Evolutionary conservation across 2,888 invertebrate genomes (phyloP).

Genomic region (Clivina fossor): DNA sequence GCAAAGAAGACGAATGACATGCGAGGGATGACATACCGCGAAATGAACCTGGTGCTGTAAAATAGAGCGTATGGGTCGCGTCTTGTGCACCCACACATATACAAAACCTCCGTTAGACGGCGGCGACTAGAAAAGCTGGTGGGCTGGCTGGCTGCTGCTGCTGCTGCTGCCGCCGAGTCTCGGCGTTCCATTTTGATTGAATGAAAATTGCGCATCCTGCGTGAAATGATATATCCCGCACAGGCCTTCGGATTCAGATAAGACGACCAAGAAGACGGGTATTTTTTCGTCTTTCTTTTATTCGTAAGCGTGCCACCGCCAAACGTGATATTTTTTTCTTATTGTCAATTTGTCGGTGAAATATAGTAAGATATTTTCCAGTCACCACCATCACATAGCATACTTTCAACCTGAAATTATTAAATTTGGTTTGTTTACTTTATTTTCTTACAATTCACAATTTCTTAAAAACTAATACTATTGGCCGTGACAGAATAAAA

Average conservation of each 20-base stretch:
- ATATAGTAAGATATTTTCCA: conserved; percentile 7
- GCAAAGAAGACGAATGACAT: conserved; percentile 20
- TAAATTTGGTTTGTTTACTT: too few species aligned
- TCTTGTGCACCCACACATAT: too few species aligned
- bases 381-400: too few species aligned
- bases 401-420: too few species aligned
- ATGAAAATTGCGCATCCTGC: conserved; percentile 51
- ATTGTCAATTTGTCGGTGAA: conserved; percentile 45
- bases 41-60: conserved; percentile 27
- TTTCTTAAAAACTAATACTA: too few species aligned
- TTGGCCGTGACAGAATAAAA: too few species aligned
- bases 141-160: too few species aligned
- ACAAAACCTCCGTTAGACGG: too few species aligned
- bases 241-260: conserved; percentile 48
- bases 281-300: conserved; percentile 45
- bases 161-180: conserved; percentile 42
- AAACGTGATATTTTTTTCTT: conserved; percentile 48
- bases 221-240: conserved; percentile 52
- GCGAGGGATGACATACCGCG: conserved; percentile 19
- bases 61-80: conserved; percentile 10
- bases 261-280: too few species aligned
- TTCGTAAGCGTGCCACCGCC: conserved; percentile 38
- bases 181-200: conserved; percentile 47
- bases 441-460: too few species aligned
- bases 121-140: neutral